A percentile compares a stretch with the other conserved stretches of the same genome.
Conservation (phyloP, 2,797 vertebrate genomes). For the Artibeus jamaicensis region DNA sequence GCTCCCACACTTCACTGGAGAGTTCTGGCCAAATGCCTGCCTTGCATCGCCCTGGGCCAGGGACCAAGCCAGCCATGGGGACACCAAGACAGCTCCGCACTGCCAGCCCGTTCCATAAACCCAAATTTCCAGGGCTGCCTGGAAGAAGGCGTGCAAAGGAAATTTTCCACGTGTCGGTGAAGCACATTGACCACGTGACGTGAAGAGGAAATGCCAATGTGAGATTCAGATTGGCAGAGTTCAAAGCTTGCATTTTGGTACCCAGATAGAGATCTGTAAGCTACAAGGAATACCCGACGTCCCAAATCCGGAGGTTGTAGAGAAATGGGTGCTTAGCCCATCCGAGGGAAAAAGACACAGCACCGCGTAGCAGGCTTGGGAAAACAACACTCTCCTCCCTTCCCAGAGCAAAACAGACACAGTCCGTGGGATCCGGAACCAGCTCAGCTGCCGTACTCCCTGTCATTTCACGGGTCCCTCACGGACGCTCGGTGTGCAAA, state of each 20-base stretch:
- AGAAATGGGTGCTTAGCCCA: not conserved
- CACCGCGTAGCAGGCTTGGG: not conserved
- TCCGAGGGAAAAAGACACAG: not conserved
- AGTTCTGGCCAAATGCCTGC: not conserved
- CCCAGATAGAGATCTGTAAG: constrained; percentile 10
- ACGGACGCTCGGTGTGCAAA: not conserved
- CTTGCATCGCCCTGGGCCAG: not conserved
- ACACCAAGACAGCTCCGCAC: constrained; percentile 14
- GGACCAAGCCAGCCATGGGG: not conserved
- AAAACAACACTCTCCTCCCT: not conserved
- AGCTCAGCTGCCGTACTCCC: not conserved
- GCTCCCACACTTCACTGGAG: not conserved
- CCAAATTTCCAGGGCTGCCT: constrained; percentile 10
- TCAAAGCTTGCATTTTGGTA: constrained; percentile 17
- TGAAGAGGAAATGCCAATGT: constrained; percentile 35
- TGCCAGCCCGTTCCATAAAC: not conserved
- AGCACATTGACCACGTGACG: constrained; percentile 10
- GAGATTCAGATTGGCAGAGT: constrained; percentile 29
- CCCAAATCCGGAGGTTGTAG: not conserved
- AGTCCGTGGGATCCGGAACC: not conserved
- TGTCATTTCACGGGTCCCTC: not conserved
- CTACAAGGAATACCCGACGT: not conserved
- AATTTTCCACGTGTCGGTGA: constrained; percentile 41
- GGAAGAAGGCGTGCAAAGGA: constrained; percentile 22
- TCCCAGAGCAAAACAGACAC: not conserved